These are phyloP conservation scores for Cynopterus sphinx DNA, from an alignment of 2,797 vertebrate genomes.

Conservation along the genomic window DNA sequence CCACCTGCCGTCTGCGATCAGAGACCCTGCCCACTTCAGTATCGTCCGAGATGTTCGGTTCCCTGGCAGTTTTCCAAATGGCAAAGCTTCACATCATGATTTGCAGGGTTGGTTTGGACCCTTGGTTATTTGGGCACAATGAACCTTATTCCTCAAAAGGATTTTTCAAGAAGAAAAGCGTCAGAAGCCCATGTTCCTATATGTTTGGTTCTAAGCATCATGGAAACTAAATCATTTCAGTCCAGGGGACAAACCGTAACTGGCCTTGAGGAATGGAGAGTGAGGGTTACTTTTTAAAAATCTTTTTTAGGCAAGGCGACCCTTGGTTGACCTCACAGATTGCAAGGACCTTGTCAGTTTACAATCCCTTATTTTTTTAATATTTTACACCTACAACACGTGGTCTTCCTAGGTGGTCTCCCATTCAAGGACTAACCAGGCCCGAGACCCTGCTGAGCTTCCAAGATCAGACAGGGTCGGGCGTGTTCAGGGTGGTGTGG, in stretches of 20 bases:
- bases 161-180: background rate
- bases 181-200: background rate
- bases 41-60: background rate
- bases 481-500: no score
- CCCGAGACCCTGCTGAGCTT: no score
- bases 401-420: no score
- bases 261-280: background rate
- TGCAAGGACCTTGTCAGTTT: no score
- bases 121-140: background rate
- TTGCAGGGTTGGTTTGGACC: conserved; percentile 2
- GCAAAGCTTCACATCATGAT: background rate
- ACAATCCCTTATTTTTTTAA: no score
- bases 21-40: conserved; percentile 21
- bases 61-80: background rate
- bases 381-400: no score
- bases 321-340: no score
- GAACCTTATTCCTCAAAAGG: background rate
- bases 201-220: conserved; percentile 38
- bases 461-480: no score
- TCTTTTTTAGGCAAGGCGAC: no score
- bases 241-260: background rate
- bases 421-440: no score
- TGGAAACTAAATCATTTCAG: background rate
- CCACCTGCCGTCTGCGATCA: background rate
- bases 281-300: background rate